These are phyloP conservation scores for Phrynocephalus vlangalii DNA, from an alignment of 2,797 vertebrate species.

Conservation along the genomic window DNA sequence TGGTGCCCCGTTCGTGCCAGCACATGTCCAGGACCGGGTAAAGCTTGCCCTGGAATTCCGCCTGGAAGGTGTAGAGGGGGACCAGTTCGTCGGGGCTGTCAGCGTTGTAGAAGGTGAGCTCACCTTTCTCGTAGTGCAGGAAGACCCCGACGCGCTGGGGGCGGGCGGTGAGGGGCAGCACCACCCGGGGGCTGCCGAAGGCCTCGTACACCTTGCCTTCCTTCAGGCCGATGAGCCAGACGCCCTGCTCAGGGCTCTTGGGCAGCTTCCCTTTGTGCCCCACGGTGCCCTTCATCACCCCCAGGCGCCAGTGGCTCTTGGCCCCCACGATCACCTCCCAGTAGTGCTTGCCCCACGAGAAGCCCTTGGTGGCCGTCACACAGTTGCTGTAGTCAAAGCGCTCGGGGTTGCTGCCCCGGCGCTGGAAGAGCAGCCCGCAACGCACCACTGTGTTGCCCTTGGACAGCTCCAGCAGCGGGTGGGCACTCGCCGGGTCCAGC, in stretches of 20 bases:
- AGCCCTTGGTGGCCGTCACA: constrained; percentile 82
- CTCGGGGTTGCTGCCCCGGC: constrained; percentile 80
- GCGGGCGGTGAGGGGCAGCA: constrained; percentile 72
- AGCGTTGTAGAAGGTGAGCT: constrained; percentile 83
- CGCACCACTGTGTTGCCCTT: constrained; percentile 80
- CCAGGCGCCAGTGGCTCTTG: constrained; percentile 85
- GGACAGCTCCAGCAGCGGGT: constrained; percentile 84
- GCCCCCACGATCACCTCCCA: constrained; percentile 86
- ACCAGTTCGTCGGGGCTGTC: constrained; percentile 80
- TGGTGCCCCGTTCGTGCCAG: constrained; percentile 84
- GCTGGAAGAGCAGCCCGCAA: constrained; percentile 76
- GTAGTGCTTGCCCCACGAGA: constrained; percentile 88
- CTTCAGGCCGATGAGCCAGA: constrained; percentile 86
- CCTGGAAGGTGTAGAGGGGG: constrained; percentile 84
- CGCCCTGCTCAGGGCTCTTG: constrained; percentile 82
- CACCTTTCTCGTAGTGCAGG: constrained; percentile 84
- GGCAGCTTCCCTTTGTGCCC: constrained; percentile 83
- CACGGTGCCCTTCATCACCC: constrained; percentile 83
- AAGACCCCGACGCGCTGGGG: constrained; percentile 82
- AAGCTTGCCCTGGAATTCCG: constrained; percentile 86
- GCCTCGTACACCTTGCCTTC: constrained; percentile 85
- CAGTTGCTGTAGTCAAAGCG: constrained; percentile 85
- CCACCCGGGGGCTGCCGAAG: constrained; percentile 75
- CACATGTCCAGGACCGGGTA: constrained; percentile 86
- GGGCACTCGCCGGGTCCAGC: constrained; percentile 83